A percentile compares a stretch with the other conserved stretches of the same genome.
phyloP scores from a whole-genome alignment of 2,888 invertebrate species.

The Sphaerophoria rueppellii region DNA sequence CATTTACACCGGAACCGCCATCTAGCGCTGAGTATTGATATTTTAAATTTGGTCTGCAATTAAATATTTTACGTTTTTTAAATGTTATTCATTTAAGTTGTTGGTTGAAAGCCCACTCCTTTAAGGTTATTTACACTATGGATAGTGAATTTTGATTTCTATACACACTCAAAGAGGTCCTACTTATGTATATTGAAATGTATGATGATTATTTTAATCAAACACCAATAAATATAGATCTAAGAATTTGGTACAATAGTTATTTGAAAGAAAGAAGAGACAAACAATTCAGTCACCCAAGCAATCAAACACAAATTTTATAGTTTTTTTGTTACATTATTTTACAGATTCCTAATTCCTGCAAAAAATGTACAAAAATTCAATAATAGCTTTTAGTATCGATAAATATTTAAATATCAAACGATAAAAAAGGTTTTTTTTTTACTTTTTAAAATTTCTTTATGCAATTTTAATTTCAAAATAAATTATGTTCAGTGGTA shows the following conservation, averaged over 20 bases:
- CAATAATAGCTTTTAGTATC: background rate
- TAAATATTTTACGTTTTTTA: slow-evolving; percentile 14
- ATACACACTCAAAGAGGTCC: too few relatives aligned
- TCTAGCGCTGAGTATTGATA: slow-evolving; percentile 87
- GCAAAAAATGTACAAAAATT: background rate
- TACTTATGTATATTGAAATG: too few relatives aligned
- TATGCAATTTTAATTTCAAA: too few relatives aligned
- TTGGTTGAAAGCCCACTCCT: too few relatives aligned
- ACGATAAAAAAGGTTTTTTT: too few relatives aligned
- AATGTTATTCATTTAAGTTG: too few relatives aligned
- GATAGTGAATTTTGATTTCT: too few relatives aligned
- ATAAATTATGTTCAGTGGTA: too few relatives aligned
- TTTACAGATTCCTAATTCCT: background rate
- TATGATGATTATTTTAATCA: too few relatives aligned
- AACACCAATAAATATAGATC: background rate
- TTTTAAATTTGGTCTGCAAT: slow-evolving; percentile 80
- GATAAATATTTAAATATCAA: background rate
- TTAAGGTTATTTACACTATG: too few relatives aligned
- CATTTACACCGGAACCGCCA: slow-evolving; percentile 84
- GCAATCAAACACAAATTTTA: background rate
- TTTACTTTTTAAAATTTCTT: too few relatives aligned
- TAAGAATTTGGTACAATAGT: background rate
- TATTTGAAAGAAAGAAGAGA: background rate
- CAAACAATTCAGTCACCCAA: too few relatives aligned
- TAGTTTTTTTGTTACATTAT: background rate